Evolutionary conservation across 2,113 vertebrate species (phyloP).

Genomic region (Lichenostomus cassidix): DNA sequence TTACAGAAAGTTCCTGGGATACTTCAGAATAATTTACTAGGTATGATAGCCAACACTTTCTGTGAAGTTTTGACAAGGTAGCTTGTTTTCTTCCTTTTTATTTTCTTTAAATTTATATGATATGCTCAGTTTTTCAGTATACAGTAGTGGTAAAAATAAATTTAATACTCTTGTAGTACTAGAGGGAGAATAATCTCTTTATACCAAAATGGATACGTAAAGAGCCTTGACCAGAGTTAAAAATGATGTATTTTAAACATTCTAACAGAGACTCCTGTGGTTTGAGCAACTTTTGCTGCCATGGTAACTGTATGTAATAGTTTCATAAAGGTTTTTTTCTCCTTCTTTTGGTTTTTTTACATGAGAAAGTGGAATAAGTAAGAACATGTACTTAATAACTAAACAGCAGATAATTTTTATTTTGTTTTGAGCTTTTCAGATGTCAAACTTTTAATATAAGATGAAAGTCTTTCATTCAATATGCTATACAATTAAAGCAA

Average conservation of each 20-base stretch:
- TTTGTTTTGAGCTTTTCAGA: background rate
- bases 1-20: background rate
- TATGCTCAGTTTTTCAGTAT: background rate
- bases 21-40: background rate
- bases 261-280: background rate
- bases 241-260: background rate
- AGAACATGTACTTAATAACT: background rate
- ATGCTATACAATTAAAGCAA: background rate
- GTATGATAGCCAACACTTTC: background rate
- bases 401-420: background rate
- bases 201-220: background rate
- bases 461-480: background rate
- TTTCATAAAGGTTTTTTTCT: background rate
- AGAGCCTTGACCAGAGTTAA: background rate
- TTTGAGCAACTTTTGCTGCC: constrained; percentile 13
- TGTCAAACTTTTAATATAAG: background rate
- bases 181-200: background rate
- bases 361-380: background rate
- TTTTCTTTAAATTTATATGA: background rate
- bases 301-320: background rate
- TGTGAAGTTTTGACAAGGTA: background rate
- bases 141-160: background rate
- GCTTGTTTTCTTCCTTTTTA: background rate
- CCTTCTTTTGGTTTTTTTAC: background rate
- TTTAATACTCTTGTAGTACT: background rate